These are phyloP conservation scores for Rhabdomys pumilio DNA, from an alignment of 2,797 vertebrate genomes.

Conservation along the genomic window DNA sequence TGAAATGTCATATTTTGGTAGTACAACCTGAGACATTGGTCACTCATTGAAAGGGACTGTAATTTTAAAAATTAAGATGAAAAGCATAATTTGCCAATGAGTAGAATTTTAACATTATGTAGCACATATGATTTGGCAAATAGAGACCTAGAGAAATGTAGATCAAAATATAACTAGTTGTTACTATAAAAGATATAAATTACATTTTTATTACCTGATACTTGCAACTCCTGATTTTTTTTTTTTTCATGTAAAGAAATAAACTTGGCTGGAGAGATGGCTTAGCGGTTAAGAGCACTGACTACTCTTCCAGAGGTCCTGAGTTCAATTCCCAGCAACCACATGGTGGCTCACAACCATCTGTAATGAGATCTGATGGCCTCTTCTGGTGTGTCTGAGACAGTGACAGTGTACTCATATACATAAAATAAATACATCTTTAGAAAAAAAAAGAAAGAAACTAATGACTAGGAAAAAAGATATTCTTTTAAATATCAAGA, in stretches of 20 bases:
- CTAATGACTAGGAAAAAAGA: not conserved
- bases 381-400: too few species aligned
- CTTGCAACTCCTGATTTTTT: slow-evolving; percentile 32
- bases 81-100: slow-evolving; percentile 40
- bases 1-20: slow-evolving; percentile 30
- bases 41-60: slow-evolving; percentile 19
- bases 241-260: slow-evolving; percentile 26
- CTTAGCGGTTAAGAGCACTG: too few species aligned
- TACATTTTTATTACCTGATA: not conserved
- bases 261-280: not conserved
- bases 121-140: slow-evolving; percentile 30
- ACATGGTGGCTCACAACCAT: too few species aligned
- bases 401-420: too few species aligned
- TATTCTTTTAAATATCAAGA: slow-evolving; percentile 44
- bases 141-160: slow-evolving; percentile 41
- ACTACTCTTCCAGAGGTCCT: too few species aligned
- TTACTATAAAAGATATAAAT: not conserved
- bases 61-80: slow-evolving; percentile 30
- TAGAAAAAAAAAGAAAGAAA: slow-evolving; percentile 23
- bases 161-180: slow-evolving; percentile 36
- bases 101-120: slow-evolving; percentile 41
- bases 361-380: too few species aligned
- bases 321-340: too few species aligned
- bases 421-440: too few species aligned
- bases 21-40: slow-evolving; percentile 10